A percentile compares a stretch with the other conserved stretches of the same genome.
Conservation (phyloP, 2,797 vertebrate species). For the Toxotes lorentzi region DNA sequence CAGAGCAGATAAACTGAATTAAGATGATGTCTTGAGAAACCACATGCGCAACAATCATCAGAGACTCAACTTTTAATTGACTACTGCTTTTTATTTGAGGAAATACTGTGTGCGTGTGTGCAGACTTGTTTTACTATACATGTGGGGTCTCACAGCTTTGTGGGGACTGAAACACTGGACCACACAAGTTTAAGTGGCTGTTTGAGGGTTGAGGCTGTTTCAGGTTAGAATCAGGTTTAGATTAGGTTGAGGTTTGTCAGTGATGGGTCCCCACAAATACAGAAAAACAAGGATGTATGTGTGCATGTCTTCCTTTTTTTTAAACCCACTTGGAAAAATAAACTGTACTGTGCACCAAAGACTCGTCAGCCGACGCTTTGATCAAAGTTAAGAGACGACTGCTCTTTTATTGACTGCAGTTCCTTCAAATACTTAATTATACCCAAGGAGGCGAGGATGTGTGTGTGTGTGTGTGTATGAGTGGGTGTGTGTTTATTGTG, state of each 20-base stretch:
- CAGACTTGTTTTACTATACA: too few relatives aligned
- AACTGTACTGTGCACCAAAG: conserved; percentile 33
- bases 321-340: conserved; percentile 37
- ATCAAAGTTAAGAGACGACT: conserved; percentile 46
- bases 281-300: conserved; percentile 3
- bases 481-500: conserved; percentile 17
- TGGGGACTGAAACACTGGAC: too few relatives aligned
- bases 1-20: conserved; percentile 71
- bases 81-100: too few relatives aligned
- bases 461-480: conserved; percentile 4
- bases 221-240: too few relatives aligned
- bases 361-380: conserved; percentile 18
- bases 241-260: too few relatives aligned
- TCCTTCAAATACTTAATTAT: conserved; percentile 64
- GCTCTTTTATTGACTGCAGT: conserved; percentile 57
- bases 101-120: too few relatives aligned
- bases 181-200: too few relatives aligned
- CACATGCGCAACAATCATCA: too few relatives aligned
- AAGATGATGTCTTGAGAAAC: conserved; percentile 16
- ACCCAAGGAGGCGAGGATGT: conserved; percentile 24
- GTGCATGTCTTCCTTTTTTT: conserved; percentile 1
- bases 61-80: too few relatives aligned
- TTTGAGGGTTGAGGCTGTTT: too few relatives aligned
- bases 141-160: too few relatives aligned
- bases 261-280: too few relatives aligned